Conservation (phyloP, 2,888 invertebrate species). For the Alloscopus bannaensis region DNA sequence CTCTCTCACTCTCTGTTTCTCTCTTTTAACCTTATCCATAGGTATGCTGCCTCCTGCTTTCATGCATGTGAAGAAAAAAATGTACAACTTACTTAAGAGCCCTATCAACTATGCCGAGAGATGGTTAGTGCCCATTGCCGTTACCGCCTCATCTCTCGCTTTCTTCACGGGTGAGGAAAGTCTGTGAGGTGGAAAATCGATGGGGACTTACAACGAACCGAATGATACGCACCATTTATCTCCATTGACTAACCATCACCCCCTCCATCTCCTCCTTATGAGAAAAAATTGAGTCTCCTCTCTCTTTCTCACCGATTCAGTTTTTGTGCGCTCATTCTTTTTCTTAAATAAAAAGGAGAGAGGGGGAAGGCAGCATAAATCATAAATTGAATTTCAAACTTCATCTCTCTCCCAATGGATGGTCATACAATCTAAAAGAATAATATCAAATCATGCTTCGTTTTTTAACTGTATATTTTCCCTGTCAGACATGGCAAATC, state of each 20-base stretch:
- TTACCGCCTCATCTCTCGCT: conserved; percentile 17
- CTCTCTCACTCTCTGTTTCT: too few species aligned
- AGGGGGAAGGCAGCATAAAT: conserved; percentile 27
- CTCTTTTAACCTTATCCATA: too few species aligned
- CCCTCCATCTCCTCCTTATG: conserved; percentile 9
- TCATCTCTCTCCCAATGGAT: conserved; percentile 12
- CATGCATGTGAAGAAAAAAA: too few species aligned
- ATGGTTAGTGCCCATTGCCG: conserved; percentile 5
- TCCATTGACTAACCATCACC: conserved; percentile 64
- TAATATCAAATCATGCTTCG: conserved; percentile 3
- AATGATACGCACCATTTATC: conserved; percentile 67
- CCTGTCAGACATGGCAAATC: background rate
- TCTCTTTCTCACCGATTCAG: too few species aligned
- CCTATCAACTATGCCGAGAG: too few species aligned
- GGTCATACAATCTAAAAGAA: background rate
- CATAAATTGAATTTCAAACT: conserved; percentile 54
- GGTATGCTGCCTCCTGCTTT: too few species aligned
- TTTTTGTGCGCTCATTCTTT: background rate
- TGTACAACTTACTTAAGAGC: background rate
- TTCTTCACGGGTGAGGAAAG: conserved; percentile 13
- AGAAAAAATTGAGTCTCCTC: conserved; percentile 4
- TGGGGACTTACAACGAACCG: conserved; percentile 57
- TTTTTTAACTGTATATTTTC: conserved; percentile 5
- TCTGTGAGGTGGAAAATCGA: conserved; percentile 62
- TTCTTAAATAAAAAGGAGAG: conserved; percentile 10